Base-by-base conservation (phyloP, 2,113 vertebrate genomes). In the Probosciger aterrimus region DNA sequence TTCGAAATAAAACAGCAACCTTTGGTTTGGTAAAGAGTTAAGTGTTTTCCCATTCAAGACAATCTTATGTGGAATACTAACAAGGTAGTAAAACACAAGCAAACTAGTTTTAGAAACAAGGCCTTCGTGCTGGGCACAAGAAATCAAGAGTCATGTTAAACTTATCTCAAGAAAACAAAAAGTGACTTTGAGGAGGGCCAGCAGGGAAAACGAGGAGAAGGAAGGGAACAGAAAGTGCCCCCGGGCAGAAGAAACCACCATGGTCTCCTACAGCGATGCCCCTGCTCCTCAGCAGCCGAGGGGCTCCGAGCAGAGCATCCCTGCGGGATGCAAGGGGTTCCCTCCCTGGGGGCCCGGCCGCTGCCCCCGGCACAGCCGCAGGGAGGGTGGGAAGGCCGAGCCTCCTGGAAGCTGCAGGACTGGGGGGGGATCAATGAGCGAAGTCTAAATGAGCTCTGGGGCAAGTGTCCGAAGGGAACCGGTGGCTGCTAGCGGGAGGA, bases 11-110 rank as follows among this genome's bases (percentile, higher is more conserved):
- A 97, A 97, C 92, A 97, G 98, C 96, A 97, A 98, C 97, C 98
- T 98, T 98, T 98, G 98, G 98, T 98, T 98, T 98, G 97, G 97
- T 98, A 97, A 97, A 96, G 96, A 97, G 93, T 97, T 97, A 95
- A 91, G 91, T 93, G 95, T 97, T 96, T 98, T 96, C 94, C 96
- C 97, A 96, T 96, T 97, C 95, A 97, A 97, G 96, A 98, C 97
- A 97, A 97, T 96, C 85, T 95, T 93, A 95, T 80, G 93, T 94
- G 95, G 97, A 98, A 95, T 95, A 97, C 92, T 97, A 97, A 97
- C 95, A 97, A 97, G 94, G 97, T 96, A 94, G 92, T 97, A 98
- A 50, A 97, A 98, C 94, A 97, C 95, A 96, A 96, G 75, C 95
- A 81, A 93, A 96, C 95, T 94, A 92, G 86, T 92, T 96, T 96